These are phyloP conservation scores for Acrobasis consociella DNA, from an alignment of 2,888 invertebrate genomes.

Conservation along the genomic window DNA sequence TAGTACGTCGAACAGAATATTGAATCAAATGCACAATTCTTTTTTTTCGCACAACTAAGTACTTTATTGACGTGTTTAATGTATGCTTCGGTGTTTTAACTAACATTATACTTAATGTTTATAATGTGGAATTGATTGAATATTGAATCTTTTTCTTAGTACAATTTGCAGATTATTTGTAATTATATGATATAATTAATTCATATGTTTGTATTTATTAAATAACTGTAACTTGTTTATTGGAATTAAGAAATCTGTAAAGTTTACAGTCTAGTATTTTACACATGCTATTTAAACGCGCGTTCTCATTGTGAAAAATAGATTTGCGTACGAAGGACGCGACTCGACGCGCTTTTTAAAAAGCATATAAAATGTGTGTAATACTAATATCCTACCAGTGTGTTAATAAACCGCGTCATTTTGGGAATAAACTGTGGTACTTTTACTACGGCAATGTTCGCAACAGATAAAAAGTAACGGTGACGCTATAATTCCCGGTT, in stretches of 20 bases:
- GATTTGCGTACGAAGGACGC: too few species aligned
- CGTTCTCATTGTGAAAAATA: too few species aligned
- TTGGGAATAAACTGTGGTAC: too few species aligned
- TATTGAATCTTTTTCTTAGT: conserved; percentile 29
- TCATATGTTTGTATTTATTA: conserved; percentile 20
- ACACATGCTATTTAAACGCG: too few species aligned
- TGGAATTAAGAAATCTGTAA: conserved; percentile 1
- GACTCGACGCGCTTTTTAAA: too few species aligned
- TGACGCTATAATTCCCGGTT: too few species aligned
- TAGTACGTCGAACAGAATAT: conserved; percentile 41
- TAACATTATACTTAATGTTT: conserved; percentile 28
- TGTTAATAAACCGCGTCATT: too few species aligned
- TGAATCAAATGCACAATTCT: conserved; percentile 54
- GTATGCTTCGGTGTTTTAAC: conserved; percentile 34
- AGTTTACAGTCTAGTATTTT: conserved; percentile 3
- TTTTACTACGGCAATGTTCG: too few species aligned
- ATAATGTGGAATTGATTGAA: conserved; percentile 33
- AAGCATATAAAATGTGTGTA: too few species aligned
- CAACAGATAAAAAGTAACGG: too few species aligned
- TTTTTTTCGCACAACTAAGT: conserved; percentile 46
- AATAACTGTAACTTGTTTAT: conserved; percentile 8
- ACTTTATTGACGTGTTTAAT: conserved; percentile 34
- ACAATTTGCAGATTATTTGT: conserved; percentile 26
- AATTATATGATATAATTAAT: conserved; percentile 17
- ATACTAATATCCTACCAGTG: too few species aligned